Evolutionary conservation across 2,113 vertebrate genomes (phyloP).

Genomic region (Heptranchias perlo): DNA sequence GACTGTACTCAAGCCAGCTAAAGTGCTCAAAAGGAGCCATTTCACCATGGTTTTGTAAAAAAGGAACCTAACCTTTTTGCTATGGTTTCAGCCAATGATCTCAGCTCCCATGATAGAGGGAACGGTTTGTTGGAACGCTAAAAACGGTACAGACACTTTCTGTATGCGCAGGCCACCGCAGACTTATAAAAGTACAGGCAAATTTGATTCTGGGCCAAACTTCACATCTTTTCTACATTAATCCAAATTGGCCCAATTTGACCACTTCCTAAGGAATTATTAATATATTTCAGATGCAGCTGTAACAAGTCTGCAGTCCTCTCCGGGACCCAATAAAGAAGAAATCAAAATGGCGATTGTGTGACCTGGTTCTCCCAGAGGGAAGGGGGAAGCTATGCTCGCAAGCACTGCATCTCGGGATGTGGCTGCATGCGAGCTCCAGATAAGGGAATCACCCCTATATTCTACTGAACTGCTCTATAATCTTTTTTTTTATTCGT

Average conservation of each 20-base stretch:
- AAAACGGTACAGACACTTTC: neutral
- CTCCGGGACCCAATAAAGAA: neutral
- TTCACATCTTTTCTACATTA: constrained; percentile 27
- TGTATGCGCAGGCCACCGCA: neutral
- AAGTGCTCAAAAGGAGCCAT: neutral
- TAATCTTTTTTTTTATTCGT: too few species aligned
- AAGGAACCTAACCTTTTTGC: neutral
- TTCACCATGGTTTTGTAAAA: neutral
- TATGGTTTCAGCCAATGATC: neutral
- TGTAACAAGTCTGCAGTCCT: neutral
- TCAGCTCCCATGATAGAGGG: neutral
- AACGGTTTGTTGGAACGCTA: neutral
- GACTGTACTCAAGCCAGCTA: neutral
- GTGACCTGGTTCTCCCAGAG: neutral
- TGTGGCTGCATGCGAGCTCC: neutral
- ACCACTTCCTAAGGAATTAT: neutral
- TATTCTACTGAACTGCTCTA: neutral
- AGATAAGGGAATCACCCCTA: neutral
- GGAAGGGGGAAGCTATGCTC: neutral
- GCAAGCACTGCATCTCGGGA: neutral
- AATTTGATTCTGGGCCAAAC: neutral
- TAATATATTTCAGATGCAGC: constrained; percentile 14
- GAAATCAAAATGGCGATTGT: neutral
- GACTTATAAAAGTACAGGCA: neutral
- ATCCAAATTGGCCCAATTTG: constrained; percentile 25